Evolutionary conservation across 2,888 invertebrate species (phyloP), one percentile per base, ranked within the genome.

Genomic region (Callyntrura sp.): DNA sequence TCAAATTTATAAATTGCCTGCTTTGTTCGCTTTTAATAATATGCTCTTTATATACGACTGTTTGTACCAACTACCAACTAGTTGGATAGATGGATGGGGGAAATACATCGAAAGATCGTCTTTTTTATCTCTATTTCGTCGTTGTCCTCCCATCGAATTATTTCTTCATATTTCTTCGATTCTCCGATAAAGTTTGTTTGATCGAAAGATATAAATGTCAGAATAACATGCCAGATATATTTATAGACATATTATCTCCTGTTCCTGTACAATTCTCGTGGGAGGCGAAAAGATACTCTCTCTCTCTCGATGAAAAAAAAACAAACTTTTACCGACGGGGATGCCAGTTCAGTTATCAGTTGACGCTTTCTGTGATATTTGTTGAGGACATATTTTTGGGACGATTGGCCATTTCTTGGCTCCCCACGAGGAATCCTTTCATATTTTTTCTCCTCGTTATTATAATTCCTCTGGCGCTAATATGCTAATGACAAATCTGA

Each of bases 401-500:
- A 14, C 4, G 51, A 17, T 9, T 73, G 55, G 78, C 55, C 57
- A 17, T 51, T 78, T 35, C 35, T 57, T 57, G 55, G 23, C 78
- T 55, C 28, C 28, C 9, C 20, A 48, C 17, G 45, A 20, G n/a
- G n/a, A 35, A 4, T 9, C 14, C 1, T 48, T 51, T 76, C 48
- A 2, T 35, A 76, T 76, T 76, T 76, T 11, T 51, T 23, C 51
- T 5, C 25, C 25, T 25, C 51, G 51, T 76, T 76, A 76, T 11
- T 4, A 35, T 35, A 35, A 4, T 35, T 6, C 6, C 20, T 48
- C 1, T 60, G 78, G 55, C 55, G 55, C 11, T 78, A 78, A 78
- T 78, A 78, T 78, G 55, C 55, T 78, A 78, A 55, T 78, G 78
- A 78, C 55, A 57, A 78, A 55, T 35, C 23, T 62, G 35, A 35